These are phyloP conservation scores for Keiferia lycopersicella DNA, from an alignment of 2,888 invertebrate genomes.

Conservation along the genomic window DNA sequence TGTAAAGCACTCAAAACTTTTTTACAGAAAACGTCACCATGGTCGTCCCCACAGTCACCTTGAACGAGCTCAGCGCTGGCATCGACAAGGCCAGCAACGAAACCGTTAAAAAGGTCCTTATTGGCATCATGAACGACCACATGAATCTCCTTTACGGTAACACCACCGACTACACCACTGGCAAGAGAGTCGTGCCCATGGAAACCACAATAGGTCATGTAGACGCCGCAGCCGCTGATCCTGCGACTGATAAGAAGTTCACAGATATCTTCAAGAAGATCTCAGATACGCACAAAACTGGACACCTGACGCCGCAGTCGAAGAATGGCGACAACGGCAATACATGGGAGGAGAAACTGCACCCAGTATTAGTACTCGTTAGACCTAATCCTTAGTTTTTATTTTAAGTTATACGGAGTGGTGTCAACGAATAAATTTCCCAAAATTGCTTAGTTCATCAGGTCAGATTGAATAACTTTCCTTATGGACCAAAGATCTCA, in stretches of 20 bases:
- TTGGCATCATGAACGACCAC: slow-evolving; percentile 66
- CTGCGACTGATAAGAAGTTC: slow-evolving; percentile 52
- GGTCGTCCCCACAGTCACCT: slow-evolving; percentile 55
- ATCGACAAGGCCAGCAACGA: slow-evolving; percentile 52
- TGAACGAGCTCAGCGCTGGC: slow-evolving; percentile 57
- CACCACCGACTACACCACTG: slow-evolving; percentile 69
- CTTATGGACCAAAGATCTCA: no score
- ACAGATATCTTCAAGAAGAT: slow-evolving; percentile 60
- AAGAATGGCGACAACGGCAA: slow-evolving; percentile 60
- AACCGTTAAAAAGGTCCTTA: slow-evolving; percentile 58
- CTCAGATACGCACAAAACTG: slow-evolving; percentile 59
- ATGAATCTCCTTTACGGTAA: slow-evolving; percentile 69
- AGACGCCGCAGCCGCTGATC: slow-evolving; percentile 50
- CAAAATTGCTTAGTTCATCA: no score
- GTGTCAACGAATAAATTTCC: no score
- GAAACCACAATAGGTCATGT: slow-evolving; percentile 57
- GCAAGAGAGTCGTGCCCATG: slow-evolving; percentile 60
- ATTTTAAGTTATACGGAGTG: not conserved
- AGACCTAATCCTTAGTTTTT: slow-evolving; percentile 41
- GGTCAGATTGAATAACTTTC: no score
- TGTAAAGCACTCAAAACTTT: not conserved
- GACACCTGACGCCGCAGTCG: slow-evolving; percentile 58
- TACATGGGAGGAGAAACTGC: slow-evolving; percentile 62
- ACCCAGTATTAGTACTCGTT: slow-evolving; percentile 63
- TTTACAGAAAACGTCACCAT: slow-evolving; percentile 2